A percentile compares a stretch with the other conserved stretches of the same genome.
Conservation (phyloP, 35 echinoderm and acorn worm species). For the Apostichopus californicus region DNA sequence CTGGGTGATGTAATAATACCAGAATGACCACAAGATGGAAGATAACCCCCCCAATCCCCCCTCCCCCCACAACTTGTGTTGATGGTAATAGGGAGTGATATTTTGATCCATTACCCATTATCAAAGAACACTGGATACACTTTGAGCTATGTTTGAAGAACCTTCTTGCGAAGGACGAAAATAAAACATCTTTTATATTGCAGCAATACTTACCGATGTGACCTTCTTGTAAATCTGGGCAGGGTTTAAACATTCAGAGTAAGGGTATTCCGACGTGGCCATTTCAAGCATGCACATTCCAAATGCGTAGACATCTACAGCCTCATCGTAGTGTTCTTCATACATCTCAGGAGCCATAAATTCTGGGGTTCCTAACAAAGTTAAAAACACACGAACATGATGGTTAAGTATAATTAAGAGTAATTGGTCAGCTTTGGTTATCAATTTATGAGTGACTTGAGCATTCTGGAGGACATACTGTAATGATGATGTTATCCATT, state of each 20-base stretch:
- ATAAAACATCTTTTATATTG: neutral
- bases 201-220: constrained; percentile 76
- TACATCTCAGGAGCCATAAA: constrained; percentile 99
- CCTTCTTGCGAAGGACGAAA: neutral
- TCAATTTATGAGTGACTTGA: too few species aligned
- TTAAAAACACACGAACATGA: neutral
- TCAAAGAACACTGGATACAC: too few species aligned
- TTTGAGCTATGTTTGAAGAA: neutral
- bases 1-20: too few species aligned
- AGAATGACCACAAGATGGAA: too few species aligned
- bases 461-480: too few species aligned
- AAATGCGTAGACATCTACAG: constrained; percentile 98
- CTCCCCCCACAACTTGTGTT: too few species aligned
- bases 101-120: too few species aligned
- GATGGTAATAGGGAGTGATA: too few species aligned
- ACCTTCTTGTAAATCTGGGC: constrained; percentile 96
- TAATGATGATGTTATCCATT: too few species aligned
- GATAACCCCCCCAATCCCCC: too few species aligned
- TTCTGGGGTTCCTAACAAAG: constrained; percentile 84
- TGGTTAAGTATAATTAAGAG: neutral
- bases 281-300: constrained; percentile 99
- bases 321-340: constrained; percentile 98
- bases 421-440: too few species aligned
- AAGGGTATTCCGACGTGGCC: constrained; percentile 99
- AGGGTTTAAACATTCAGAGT: constrained; percentile 89